A percentile compares a stretch with the other conserved stretches of the same genome.
These are phyloP conservation scores for Mycteria americana DNA, from an alignment of 2,797 vertebrate genomes.

Conservation along the genomic window DNA sequence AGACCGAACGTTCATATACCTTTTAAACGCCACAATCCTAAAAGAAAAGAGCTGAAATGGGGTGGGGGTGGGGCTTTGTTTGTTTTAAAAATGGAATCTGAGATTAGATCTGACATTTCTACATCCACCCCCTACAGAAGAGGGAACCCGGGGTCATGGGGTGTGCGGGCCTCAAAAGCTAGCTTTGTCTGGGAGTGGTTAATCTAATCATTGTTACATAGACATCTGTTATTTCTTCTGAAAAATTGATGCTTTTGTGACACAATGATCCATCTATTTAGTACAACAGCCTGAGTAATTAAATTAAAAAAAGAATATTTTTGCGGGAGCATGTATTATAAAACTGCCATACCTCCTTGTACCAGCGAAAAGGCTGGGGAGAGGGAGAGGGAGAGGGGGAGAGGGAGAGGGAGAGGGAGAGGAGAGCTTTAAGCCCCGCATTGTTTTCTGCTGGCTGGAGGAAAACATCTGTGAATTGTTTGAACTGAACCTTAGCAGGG, in stretches of 20 bases:
- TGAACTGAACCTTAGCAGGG: constrained; percentile 77
- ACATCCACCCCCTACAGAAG: constrained; percentile 75
- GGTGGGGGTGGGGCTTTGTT: constrained; percentile 61
- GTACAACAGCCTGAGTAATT: constrained; percentile 62
- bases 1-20: neutral
- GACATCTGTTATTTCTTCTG: constrained; percentile 66
- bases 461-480: constrained; percentile 93
- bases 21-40: constrained; percentile 10
- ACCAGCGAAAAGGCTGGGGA: constrained; percentile 41
- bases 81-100: constrained; percentile 71
- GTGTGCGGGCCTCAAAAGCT: constrained; percentile 69
- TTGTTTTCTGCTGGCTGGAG: constrained; percentile 79
- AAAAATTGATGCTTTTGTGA: constrained; percentile 80
- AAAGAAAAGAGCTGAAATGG: constrained; percentile 31
- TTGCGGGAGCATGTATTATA: constrained; percentile 57
- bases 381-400: neutral
- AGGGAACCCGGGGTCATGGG: constrained; percentile 65
- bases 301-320: constrained; percentile 71
- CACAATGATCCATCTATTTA: constrained; percentile 81
- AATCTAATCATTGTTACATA: constrained; percentile 67
- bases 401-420: constrained; percentile 6
- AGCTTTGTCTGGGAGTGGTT: constrained; percentile 69
- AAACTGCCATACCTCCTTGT: constrained; percentile 69
- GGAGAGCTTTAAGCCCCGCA: constrained; percentile 62
- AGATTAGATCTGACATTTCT: constrained; percentile 80